phyloP scores from a whole-genome alignment of 2,888 invertebrate genomes.

The Drosophila bunnanda region DNA sequence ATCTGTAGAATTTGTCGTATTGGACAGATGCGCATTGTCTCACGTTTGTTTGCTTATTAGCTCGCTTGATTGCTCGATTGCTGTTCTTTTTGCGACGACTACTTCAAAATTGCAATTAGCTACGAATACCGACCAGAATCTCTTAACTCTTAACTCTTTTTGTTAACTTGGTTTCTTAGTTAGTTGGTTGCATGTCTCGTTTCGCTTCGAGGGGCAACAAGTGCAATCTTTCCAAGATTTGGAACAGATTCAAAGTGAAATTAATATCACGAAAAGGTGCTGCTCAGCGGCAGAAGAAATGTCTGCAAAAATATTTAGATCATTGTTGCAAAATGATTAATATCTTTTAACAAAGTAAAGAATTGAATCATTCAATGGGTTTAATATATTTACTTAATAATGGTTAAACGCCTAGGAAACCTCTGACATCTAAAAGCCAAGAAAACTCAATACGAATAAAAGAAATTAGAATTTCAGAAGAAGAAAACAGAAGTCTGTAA shows the following conservation, averaged over 20 bases:
- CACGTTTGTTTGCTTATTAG: conserved; percentile 79
- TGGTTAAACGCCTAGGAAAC: not conserved
- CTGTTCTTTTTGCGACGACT: conserved; percentile 25
- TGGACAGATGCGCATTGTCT: conserved; percentile 75
- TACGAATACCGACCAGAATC: conserved; percentile 1
- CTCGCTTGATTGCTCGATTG: conserved; percentile 65
- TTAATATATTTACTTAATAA: no score
- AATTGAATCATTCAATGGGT: no score
- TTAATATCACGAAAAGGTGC: not conserved
- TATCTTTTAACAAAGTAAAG: no score
- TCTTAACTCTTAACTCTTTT: not conserved
- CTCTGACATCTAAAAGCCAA: not conserved
- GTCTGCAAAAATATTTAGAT: not conserved
- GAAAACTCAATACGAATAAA: not conserved
- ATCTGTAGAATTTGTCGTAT: conserved; percentile 31
- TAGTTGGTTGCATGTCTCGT: conserved; percentile 34
- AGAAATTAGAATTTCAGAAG: no score
- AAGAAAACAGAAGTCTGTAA: not conserved
- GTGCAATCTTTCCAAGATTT: conserved; percentile 37
- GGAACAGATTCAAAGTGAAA: conserved; percentile 7
- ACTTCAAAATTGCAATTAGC: conserved; percentile 57
- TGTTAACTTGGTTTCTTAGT: not conserved
- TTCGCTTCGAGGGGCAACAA: conserved; percentile 48
- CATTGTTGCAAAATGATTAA: no score
- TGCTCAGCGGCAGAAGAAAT: not conserved